These are phyloP conservation scores for Nipponia nippon DNA, from an alignment of 2,113 vertebrate species.

Conservation along the genomic window DNA sequence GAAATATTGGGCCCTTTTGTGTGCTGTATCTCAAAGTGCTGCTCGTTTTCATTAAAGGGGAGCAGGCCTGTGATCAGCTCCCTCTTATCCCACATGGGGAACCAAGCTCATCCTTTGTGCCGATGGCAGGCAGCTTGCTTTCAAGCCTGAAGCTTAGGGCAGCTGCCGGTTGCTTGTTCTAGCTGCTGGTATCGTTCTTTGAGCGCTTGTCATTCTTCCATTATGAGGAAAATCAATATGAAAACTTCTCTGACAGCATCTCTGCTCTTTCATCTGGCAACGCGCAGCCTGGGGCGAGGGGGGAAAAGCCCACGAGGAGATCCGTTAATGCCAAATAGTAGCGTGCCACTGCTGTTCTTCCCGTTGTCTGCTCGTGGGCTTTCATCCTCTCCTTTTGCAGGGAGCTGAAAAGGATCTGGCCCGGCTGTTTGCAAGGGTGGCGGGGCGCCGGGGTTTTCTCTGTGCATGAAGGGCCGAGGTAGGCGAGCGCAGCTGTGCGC, in stretches of 20 bases:
- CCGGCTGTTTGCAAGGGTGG: background rate
- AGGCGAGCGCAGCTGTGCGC: background rate
- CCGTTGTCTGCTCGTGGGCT: fast-evolving
- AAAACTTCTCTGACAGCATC: background rate
- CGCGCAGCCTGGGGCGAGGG: background rate
- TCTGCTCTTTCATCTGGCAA: background rate
- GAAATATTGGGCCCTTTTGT: background rate
- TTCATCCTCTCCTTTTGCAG: background rate
- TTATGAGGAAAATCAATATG: background rate
- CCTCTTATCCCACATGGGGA: background rate
- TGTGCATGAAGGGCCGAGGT: background rate
- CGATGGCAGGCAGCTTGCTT: background rate
- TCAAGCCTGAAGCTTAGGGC: background rate
- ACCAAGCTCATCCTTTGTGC: background rate
- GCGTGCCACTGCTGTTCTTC: fast-evolving
- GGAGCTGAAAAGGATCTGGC: background rate
- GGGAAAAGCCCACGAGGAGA: background rate
- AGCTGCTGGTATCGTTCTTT: background rate
- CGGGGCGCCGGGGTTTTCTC: background rate
- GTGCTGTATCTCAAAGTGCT: background rate
- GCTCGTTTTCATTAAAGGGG: background rate
- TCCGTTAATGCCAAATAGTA: fast-evolving
- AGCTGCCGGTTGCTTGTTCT: background rate
- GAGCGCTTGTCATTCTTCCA: background rate
- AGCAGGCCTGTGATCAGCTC: background rate